phyloP scores from a whole-genome alignment of 2,888 invertebrate genomes.

The Andrena trimmerana region DNA sequence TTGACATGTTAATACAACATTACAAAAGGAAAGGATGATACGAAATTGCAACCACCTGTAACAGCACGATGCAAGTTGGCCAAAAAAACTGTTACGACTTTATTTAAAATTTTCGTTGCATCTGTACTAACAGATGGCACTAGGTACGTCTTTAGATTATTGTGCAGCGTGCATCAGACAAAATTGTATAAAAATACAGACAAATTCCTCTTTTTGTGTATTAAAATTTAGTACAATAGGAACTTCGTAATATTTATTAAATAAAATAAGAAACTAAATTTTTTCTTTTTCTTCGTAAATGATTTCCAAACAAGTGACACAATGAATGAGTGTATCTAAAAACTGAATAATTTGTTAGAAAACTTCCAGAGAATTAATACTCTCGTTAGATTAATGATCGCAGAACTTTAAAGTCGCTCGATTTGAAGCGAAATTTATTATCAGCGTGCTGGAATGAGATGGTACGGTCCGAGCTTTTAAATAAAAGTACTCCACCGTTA shows the following conservation, averaged over 20 bases:
- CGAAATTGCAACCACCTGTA: slow-evolving; percentile 50
- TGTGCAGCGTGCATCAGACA: not conserved
- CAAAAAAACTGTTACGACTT: slow-evolving; percentile 26
- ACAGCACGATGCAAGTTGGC: slow-evolving; percentile 7
- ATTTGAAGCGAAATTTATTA: slow-evolving; percentile 25
- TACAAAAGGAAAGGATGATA: not conserved
- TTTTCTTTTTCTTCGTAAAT: not conserved
- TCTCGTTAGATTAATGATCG: slow-evolving; percentile 32
- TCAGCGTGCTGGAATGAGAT: slow-evolving; percentile 9
- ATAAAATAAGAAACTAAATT: too few relatives aligned
- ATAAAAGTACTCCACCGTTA: slow-evolving; percentile 38
- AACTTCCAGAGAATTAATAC: slow-evolving; percentile 15
- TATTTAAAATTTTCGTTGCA: slow-evolving; percentile 35
- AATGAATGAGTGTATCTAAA: not conserved
- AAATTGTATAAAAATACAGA: too few relatives aligned
- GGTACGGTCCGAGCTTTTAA: slow-evolving; percentile 34
- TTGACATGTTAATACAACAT: not conserved
- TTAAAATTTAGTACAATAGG: too few relatives aligned
- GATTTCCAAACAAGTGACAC: not conserved
- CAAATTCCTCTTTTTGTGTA: not conserved
- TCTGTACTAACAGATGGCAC: slow-evolving; percentile 34
- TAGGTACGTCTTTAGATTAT: slow-evolving; percentile 13
- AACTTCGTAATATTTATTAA: too few relatives aligned
- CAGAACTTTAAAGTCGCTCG: slow-evolving; percentile 9
- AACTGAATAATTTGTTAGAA: not conserved